Evolutionary conservation across 2,888 invertebrate species (phyloP).

Genomic region (Erynnis tages): DNA sequence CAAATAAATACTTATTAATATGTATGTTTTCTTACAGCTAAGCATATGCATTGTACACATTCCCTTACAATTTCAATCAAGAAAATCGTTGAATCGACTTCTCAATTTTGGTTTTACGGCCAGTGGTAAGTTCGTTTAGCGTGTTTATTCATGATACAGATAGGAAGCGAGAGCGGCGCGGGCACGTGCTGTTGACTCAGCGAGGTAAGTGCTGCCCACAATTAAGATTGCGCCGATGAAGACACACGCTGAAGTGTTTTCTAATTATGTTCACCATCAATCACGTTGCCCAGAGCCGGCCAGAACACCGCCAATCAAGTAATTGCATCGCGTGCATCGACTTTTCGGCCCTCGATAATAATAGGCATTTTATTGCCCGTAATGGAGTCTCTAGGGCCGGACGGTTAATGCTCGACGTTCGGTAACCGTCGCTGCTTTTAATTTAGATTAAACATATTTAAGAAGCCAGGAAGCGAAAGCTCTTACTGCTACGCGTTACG

Average conservation of each 20-base stretch:
- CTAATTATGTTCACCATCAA: slow-evolving; percentile 80
- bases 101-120: slow-evolving; percentile 21
- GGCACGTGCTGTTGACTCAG: slow-evolving; percentile 75
- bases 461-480: slow-evolving; percentile 53
- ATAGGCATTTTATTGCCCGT: slow-evolving; percentile 80
- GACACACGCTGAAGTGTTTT: slow-evolving; percentile 81
- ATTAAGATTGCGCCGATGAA: slow-evolving; percentile 78
- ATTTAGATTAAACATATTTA: slow-evolving; percentile 74
- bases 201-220: slow-evolving; percentile 75
- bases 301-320: slow-evolving; percentile 81
- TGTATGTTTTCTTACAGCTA: too few species aligned
- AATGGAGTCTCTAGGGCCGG: slow-evolving; percentile 80
- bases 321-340: slow-evolving; percentile 82
- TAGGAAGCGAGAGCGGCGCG: slow-evolving; percentile 29
- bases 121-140: slow-evolving; percentile 20
- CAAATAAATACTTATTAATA: too few species aligned
- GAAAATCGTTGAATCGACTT: slow-evolving; percentile 12
- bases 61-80: background rate
- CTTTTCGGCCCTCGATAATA: slow-evolving; percentile 80
- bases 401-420: slow-evolving; percentile 66
- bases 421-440: slow-evolving; percentile 68
- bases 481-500: slow-evolving; percentile 45
- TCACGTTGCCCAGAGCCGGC: slow-evolving; percentile 63
- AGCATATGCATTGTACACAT: too few species aligned
- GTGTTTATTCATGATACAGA: slow-evolving; percentile 24